These are phyloP conservation scores for Eurypyga helias DNA, from an alignment of 2,113 vertebrate genomes.

Conservation along the genomic window DNA sequence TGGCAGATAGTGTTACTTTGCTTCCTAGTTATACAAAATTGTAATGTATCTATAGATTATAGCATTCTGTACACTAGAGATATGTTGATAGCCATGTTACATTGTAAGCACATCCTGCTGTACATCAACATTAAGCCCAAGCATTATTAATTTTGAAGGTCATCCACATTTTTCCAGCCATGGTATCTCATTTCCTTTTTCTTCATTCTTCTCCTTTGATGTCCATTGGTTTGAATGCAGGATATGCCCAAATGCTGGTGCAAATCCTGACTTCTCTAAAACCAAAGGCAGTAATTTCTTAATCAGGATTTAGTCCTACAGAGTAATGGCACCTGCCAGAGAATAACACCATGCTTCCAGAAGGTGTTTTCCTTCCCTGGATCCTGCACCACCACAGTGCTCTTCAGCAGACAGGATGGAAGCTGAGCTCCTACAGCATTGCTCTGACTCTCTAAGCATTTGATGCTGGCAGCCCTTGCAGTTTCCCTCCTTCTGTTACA, in stretches of 20 bases:
- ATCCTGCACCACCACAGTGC: not conserved
- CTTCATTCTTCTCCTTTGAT: not conserved
- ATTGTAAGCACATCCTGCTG: not conserved
- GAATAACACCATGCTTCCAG: not conserved
- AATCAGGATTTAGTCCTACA: not conserved
- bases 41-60: not conserved
- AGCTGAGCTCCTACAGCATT: not conserved
- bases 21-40: not conserved
- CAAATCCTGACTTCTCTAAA: not conserved
- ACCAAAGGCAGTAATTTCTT: not conserved
- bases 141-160: not conserved
- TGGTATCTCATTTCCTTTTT: not conserved
- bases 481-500: not conserved
- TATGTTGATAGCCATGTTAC: not conserved
- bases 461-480: slow-evolving; percentile 14
- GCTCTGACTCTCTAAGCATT: not conserved
- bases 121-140: not conserved
- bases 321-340: not conserved
- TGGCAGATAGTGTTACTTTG: not conserved
- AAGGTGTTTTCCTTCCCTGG: not conserved
- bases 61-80: not conserved
- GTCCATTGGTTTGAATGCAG: not conserved
- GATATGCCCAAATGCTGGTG: not conserved
- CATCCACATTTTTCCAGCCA: not conserved
- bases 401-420: not conserved